Evolutionary conservation across 2,888 invertebrate species (phyloP).

Genomic region (Thereva nobilitata): DNA sequence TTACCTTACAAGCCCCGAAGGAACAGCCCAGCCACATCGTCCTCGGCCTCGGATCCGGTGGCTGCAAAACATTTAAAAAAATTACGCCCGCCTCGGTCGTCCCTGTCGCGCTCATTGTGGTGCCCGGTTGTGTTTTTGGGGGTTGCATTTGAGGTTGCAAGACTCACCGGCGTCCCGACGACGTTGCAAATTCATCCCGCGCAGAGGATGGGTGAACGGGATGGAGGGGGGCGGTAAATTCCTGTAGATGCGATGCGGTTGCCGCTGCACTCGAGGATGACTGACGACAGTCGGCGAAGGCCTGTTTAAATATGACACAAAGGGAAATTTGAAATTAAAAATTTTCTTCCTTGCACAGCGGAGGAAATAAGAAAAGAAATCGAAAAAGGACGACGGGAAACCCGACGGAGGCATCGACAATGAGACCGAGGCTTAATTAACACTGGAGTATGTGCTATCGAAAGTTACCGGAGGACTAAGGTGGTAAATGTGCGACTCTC

Average conservation of each 20-base stretch:
- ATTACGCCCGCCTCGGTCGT: too few species aligned
- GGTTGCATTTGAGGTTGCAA: too few species aligned
- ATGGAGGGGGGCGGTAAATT: background rate
- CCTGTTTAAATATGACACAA: conserved; percentile 31
- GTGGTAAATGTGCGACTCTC: background rate
- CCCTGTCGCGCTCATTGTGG: too few species aligned
- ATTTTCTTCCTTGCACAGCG: conserved; percentile 19
- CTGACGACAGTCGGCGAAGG: conserved; percentile 30
- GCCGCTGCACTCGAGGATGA: conserved; percentile 26
- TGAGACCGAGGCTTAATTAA: conserved; percentile 23
- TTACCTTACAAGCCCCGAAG: background rate
- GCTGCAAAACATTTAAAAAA: too few species aligned
- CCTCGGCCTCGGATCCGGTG: background rate
- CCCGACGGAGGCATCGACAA: conserved; percentile 1
- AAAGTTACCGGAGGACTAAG: conserved; percentile 3
- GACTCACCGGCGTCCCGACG: too few species aligned
- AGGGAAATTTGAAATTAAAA: conserved; percentile 32
- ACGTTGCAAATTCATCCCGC: conserved; percentile 18
- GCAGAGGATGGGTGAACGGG: background rate
- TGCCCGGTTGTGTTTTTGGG: too few species aligned
- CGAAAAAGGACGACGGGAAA: conserved; percentile 1
- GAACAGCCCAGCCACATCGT: background rate
- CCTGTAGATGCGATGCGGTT: background rate
- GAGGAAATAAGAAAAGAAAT: conserved; percentile 16
- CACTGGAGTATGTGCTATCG: conserved; percentile 22